Base-by-base conservation (phyloP, 2,113 vertebrate species). In the Menura novaehollandiae region DNA sequence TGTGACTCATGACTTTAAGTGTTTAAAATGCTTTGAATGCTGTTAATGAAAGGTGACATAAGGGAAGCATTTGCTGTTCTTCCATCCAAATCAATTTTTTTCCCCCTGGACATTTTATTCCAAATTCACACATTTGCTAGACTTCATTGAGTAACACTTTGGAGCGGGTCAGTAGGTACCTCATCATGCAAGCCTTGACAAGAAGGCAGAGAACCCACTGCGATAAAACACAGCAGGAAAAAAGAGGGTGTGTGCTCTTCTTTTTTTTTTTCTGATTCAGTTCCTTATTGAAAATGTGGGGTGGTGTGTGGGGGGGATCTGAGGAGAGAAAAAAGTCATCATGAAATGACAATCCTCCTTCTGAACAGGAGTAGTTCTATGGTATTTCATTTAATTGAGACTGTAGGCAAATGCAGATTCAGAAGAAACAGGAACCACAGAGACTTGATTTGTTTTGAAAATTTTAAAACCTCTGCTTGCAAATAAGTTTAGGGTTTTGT, bases 351-450 rank as follows among this genome's bases (percentile, higher is more conserved):
- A 76, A 46, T 68, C 67, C 58, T 87, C 77, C 30, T 89, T 55
- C 60, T 87, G 56, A 93, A 64, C 35, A 96, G 76, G 41, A 93
- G 73, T 35, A 94, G 66, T 47, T 60, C 53, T 7, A 21, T 22
- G 32, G 24, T 53, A 63, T 81, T 95, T 81, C 52, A 81, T 88
- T 93, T 91, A 91, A 81, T 92, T 12, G 1, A 94, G 73, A 63
- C 47, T 81, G 89, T 64, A 68, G 78, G 84, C 56, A 96, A 94
- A 90, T 3, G 20, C 69, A 94, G 77, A 84, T 68, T 89, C 91
- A 91, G 88, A 97, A 94, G 80, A 92, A 95, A 80, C 10, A 84
- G 33, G 51, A 95, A 95, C 62, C 51, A 77, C 88, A 85, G 55
- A 95, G 56, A 96, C 41, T n/a, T 74, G 74, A 27, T 89, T 62